These are phyloP conservation scores for Petaurus breviceps DNA, from an alignment of 2,113 vertebrate genomes.

Conservation along the genomic window DNA sequence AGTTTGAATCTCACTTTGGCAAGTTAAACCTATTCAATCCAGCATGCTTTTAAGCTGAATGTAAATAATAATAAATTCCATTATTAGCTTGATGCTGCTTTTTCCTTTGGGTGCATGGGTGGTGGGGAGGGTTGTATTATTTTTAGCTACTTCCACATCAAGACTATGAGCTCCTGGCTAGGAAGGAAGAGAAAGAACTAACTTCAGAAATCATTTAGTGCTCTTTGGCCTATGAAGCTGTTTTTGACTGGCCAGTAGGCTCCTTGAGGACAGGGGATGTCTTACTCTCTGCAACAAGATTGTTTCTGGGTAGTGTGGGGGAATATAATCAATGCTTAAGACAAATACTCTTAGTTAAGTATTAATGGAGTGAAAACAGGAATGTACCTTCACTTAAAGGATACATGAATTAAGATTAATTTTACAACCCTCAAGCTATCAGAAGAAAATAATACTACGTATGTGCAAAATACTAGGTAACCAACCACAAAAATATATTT, in stretches of 20 bases:
- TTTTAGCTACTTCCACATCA: neutral
- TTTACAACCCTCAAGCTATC: neutral
- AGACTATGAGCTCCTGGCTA: neutral
- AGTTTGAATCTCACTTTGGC: conserved; percentile 7
- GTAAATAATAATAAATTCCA: neutral
- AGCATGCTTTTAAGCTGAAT: neutral
- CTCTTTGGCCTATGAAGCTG: neutral
- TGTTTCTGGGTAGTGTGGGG: too few species aligned
- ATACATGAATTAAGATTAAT: neutral
- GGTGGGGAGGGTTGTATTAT: neutral
- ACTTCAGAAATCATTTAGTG: neutral
- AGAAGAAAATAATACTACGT: conserved; percentile 2
- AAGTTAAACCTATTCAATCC: conserved; percentile 8
- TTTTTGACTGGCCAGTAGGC: neutral
- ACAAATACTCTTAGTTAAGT: neutral
- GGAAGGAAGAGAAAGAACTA: neutral
- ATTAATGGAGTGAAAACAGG: neutral
- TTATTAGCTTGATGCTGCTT: neutral
- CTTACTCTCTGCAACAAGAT: neutral
- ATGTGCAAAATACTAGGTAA: too few species aligned
- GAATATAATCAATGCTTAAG: neutral
- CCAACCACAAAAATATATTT: neutral
- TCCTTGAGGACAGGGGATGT: neutral
- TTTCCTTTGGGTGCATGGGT: neutral
- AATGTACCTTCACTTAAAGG: neutral